A percentile compares a stretch with the other conserved stretches of the same genome.
phyloP scores from a whole-genome alignment of 2,888 invertebrate species.

The Tenthredo distinguenda region DNA sequence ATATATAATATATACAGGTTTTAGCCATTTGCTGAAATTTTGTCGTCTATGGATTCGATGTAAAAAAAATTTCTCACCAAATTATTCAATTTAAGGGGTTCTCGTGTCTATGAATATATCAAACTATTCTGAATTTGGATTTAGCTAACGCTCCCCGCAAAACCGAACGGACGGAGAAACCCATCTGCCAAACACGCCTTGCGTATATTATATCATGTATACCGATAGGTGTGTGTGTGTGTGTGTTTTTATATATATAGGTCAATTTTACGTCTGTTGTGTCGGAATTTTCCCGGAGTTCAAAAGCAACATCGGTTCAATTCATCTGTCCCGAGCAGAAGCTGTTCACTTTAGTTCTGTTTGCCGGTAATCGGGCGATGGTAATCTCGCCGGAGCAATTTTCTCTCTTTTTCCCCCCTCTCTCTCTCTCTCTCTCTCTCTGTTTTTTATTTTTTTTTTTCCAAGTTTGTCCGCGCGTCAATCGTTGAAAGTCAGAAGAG shows the following conservation, averaged over 20 bases:
- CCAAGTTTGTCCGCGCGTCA: slow-evolving; percentile 11
- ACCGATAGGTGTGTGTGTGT: background rate
- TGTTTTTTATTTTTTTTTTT: slow-evolving; percentile 31
- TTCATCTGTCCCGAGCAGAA: slow-evolving; percentile 43
- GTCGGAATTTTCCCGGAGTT: background rate
- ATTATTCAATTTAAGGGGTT: background rate
- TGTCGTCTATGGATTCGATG: background rate
- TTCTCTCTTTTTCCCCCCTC: slow-evolving; percentile 33
- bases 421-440: slow-evolving; percentile 16
- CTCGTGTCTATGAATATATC: background rate
- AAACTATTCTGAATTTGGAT: background rate
- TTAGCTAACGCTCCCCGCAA: background rate
- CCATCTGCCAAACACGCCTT: background rate
- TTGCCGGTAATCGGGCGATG: slow-evolving; percentile 38
- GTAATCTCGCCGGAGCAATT: slow-evolving; percentile 36
- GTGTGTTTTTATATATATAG: background rate
- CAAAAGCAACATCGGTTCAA: slow-evolving; percentile 42
- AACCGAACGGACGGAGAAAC: background rate
- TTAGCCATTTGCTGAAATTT: background rate
- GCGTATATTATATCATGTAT: background rate
- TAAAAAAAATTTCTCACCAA: background rate
- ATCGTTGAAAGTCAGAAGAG: slow-evolving; percentile 27
- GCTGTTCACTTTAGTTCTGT: background rate
- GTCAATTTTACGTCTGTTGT: slow-evolving; percentile 5
- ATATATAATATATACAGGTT: background rate